These are phyloP conservation scores for Sphaeramia orbicularis DNA, from an alignment of 2,797 vertebrate genomes.

Conservation along the genomic window DNA sequence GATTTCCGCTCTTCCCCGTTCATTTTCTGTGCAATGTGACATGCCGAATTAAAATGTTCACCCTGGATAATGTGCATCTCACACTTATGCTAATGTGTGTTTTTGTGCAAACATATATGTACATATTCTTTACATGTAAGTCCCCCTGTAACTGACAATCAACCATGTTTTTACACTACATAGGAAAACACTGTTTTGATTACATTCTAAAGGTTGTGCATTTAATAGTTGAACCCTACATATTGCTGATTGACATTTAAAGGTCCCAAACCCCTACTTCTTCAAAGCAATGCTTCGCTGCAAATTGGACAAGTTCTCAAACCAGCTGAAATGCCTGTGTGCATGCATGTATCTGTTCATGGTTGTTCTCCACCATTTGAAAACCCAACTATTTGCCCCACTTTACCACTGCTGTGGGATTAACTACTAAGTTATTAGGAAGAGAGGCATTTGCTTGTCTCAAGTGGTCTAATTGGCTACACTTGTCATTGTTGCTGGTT, in stretches of 20 bases:
- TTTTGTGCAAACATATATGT: neutral
- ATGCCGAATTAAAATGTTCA: constrained; percentile 19
- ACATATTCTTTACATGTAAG: neutral
- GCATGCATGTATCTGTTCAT: constrained; percentile 15
- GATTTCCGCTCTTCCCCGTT: constrained; percentile 10
- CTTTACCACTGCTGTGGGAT: constrained; percentile 40
- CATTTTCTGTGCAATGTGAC: neutral
- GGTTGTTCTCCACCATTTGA: constrained; percentile 39
- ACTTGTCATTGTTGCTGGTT: constrained; percentile 55
- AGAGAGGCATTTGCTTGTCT: constrained; percentile 65
- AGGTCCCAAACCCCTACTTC: constrained; percentile 23
- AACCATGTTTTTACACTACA: neutral
- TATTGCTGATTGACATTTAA: constrained; percentile 45
- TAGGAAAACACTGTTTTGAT: constrained; percentile 20
- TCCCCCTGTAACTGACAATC: neutral
- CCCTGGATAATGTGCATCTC: neutral
- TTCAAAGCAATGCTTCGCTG: constrained; percentile 24
- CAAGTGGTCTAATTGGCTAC: constrained; percentile 72
- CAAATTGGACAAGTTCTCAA: constrained; percentile 53
- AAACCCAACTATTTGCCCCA: constrained; percentile 61
- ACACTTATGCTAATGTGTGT: constrained; percentile 1
- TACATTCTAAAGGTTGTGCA: constrained; percentile 6
- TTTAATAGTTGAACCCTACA: constrained; percentile 33
- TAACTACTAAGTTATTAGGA: constrained; percentile 44
- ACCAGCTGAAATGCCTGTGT: constrained; percentile 44